Evolutionary conservation across 2,113 vertebrate genomes (phyloP).

Genomic region (Oryzias celebensis): DNA sequence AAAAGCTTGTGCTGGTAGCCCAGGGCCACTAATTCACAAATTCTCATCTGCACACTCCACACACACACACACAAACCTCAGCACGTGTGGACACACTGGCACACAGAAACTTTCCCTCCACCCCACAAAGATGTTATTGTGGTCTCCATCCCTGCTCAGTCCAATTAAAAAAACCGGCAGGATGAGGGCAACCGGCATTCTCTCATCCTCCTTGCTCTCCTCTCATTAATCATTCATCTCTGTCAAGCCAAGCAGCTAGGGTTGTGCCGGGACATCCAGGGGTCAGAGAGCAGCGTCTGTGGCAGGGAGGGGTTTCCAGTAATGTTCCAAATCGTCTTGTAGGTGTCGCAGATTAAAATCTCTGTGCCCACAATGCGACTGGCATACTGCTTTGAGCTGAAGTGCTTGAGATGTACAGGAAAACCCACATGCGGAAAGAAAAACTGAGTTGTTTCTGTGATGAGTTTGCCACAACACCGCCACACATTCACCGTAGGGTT

Average conservation of each 20-base stretch:
- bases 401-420: conserved; percentile 14
- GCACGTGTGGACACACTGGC: conserved; percentile 54
- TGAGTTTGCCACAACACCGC: not conserved
- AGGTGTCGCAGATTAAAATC: not conserved
- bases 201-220: conserved; percentile 51
- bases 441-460: not conserved
- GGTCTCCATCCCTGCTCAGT: conserved; percentile 46
- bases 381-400: not conserved
- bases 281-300: conserved; percentile 47
- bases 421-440: conserved; percentile 5
- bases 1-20: conserved; percentile 34
- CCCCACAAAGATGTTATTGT: conserved; percentile 67
- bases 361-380: not conserved
- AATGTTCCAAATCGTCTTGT: not conserved
- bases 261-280: conserved; percentile 26
- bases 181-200: conserved; percentile 51
- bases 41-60: conserved; percentile 61
- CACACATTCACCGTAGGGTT: not conserved
- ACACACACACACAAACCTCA: conserved; percentile 30
- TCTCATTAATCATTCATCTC: conserved; percentile 66
- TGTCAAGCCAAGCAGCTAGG: conserved; percentile 43
- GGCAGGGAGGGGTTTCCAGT: conserved; percentile 10
- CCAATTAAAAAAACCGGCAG: conserved; percentile 66
- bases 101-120: conserved; percentile 35
- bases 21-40: conserved; percentile 48